A percentile compares a stretch with the other conserved stretches of the same genome.
Evolutionary conservation across 2,113 vertebrate genomes (phyloP).

Genomic region (Eulacestoma nigropectus): DNA sequence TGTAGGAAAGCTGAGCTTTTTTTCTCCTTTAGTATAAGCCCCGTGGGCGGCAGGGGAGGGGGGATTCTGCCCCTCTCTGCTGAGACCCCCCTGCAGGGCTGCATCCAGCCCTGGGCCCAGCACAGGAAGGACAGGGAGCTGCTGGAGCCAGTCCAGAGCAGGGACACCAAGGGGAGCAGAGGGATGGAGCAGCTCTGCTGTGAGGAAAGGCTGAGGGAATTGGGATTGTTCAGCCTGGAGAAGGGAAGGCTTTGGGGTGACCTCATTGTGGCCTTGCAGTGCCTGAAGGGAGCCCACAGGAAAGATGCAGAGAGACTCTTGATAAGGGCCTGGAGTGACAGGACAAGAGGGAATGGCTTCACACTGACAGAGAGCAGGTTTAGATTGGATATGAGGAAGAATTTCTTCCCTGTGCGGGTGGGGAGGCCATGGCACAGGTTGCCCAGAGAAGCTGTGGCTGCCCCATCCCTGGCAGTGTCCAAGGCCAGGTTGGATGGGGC

Average conservation of each 20-base stretch:
- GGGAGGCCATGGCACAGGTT: not conserved
- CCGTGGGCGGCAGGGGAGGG: not conserved
- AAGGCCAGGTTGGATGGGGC: accelerated
- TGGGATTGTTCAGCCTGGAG: not conserved
- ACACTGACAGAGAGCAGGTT: accelerated
- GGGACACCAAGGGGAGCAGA: not conserved
- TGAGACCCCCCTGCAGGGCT: not conserved
- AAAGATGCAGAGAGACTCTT: not conserved
- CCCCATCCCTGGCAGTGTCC: accelerated
- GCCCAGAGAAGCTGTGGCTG: not conserved
- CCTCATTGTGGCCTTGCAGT: not conserved
- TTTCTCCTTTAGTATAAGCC: not conserved
- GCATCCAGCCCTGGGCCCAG: not conserved
- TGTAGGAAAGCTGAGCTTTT: not conserved
- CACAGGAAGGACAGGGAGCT: not conserved
- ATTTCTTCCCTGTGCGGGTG: not conserved
- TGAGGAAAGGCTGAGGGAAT: not conserved
- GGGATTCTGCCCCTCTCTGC: not conserved
- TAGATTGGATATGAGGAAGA: not conserved
- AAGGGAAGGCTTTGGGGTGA: not conserved
- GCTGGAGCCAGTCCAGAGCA: not conserved
- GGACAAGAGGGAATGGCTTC: not conserved
- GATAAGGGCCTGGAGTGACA: not conserved
- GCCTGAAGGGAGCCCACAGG: not conserved
- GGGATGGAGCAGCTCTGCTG: not conserved